phyloP scores from a whole-genome alignment of 2,113 vertebrate species.

The Erythrolamprus reginae region DNA sequence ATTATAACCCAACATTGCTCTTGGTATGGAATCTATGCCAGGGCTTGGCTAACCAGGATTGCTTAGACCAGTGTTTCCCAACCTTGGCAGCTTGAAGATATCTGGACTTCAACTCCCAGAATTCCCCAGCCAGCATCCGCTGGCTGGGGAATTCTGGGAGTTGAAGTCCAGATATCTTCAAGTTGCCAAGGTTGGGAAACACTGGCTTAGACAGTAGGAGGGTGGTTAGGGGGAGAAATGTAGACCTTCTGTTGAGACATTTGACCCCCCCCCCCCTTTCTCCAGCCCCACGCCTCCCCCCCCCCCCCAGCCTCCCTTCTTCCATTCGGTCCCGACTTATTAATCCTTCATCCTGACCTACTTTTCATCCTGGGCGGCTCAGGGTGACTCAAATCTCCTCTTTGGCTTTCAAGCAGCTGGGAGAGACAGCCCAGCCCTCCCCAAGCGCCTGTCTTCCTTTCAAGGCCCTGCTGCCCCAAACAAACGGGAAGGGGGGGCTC shows the following conservation, averaged over 20 bases:
- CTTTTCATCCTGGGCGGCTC: background rate
- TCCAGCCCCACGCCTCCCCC: background rate
- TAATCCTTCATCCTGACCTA: conserved; percentile 16
- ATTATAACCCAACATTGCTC: no score
- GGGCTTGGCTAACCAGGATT: background rate
- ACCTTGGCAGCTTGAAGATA: no score
- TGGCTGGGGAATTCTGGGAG: no score
- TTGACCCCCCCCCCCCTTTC: background rate
- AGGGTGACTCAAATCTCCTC: background rate
- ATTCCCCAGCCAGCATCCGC: no score
- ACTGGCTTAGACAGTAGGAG: no score
- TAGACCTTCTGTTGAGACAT: background rate
- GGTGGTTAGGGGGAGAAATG: background rate
- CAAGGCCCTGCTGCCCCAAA: background rate
- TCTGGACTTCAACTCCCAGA: no score
- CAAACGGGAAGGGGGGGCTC: background rate
- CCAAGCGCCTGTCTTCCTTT: background rate
- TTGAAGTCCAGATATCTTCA: no score
- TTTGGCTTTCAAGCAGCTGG: background rate
- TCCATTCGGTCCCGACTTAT: background rate
- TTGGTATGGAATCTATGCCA: background rate
- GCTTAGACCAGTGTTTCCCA: no score
- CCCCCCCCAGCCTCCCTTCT: background rate
- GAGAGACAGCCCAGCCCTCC: no score
- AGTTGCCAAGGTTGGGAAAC: no score